Conservation (phyloP, 2,888 invertebrate species). For the Mongoloraphidia duomilia region DNA sequence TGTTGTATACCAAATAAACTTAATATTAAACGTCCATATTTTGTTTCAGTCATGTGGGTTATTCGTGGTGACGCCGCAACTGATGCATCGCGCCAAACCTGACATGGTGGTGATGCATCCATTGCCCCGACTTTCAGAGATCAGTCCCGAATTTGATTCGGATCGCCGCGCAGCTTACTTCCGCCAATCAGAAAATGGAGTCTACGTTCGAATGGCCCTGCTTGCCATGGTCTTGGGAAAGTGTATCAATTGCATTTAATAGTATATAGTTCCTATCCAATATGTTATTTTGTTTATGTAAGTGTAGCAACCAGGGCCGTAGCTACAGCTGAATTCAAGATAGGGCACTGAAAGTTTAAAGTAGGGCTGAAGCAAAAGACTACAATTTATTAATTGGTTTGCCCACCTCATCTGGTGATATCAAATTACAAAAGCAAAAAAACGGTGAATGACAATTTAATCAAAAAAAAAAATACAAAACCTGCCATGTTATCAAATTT, state of each 20-base stretch:
- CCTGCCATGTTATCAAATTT: too few species aligned
- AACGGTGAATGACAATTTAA: too few species aligned
- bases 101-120: slow-evolving; percentile 97
- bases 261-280: too few species aligned
- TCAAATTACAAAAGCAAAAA: too few species aligned
- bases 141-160: slow-evolving; percentile 85
- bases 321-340: too few species aligned
- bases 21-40: slow-evolving; percentile 6
- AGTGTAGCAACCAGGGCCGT: too few species aligned
- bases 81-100: slow-evolving; percentile 88
- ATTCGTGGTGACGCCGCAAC: slow-evolving; percentile 81
- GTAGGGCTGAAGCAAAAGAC: too few species aligned
- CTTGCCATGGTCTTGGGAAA: slow-evolving; percentile 76
- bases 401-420: too few species aligned
- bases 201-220: slow-evolving; percentile 97
- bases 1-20: neutral
- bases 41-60: slow-evolving; percentile 63
- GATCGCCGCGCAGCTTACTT: slow-evolving; percentile 98
- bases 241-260: slow-evolving; percentile 16
- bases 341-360: too few species aligned
- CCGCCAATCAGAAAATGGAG: slow-evolving; percentile 93
- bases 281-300: too few species aligned
- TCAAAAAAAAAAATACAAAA: too few species aligned
- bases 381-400: too few species aligned
- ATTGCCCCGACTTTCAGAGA: slow-evolving; percentile 86